phyloP scores from a whole-genome alignment of 2,888 invertebrate species.

The Caenorhabditis sp. region DNA sequence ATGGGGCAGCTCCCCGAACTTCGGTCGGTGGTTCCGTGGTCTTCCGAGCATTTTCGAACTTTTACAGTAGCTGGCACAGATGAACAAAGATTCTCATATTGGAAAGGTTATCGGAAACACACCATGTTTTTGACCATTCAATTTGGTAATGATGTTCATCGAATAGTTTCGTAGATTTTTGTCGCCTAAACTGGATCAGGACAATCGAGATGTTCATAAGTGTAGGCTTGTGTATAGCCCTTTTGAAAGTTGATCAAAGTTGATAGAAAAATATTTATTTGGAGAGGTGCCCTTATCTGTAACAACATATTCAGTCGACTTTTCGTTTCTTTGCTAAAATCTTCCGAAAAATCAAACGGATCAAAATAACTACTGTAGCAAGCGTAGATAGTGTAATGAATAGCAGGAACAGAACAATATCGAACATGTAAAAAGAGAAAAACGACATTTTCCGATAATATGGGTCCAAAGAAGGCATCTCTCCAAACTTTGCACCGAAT shows the following conservation, averaged over 20 bases:
- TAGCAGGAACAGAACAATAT: neutral
- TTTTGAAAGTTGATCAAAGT: neutral
- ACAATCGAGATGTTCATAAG: neutral
- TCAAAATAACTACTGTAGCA: neutral
- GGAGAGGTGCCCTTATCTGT: neutral
- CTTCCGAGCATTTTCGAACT: neutral
- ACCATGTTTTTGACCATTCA: too few species aligned
- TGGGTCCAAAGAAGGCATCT: slow-evolving; percentile 44
- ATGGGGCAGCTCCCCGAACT: slow-evolving; percentile 33
- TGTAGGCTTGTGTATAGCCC: slow-evolving; percentile 22
- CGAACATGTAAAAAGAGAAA: slow-evolving; percentile 48
- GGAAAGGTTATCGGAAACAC: neutral
- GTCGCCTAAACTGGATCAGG: slow-evolving; percentile 6
- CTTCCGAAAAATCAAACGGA: neutral
- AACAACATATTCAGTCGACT: neutral
- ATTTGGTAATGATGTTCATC: too few species aligned
- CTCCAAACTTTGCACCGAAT: slow-evolving; percentile 49
- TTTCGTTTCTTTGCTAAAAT: neutral
- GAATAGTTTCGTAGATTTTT: neutral
- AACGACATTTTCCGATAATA: slow-evolving; percentile 51
- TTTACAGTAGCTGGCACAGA: slow-evolving; percentile 25
- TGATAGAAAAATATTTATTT: neutral
- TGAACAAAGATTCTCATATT: neutral
- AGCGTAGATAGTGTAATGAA: neutral
- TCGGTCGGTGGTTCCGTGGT: slow-evolving; percentile 30